Evolutionary conservation across 1,140 invertebrate genomes (phyloP).

Genomic region (Neodiprion virginianus): DNA sequence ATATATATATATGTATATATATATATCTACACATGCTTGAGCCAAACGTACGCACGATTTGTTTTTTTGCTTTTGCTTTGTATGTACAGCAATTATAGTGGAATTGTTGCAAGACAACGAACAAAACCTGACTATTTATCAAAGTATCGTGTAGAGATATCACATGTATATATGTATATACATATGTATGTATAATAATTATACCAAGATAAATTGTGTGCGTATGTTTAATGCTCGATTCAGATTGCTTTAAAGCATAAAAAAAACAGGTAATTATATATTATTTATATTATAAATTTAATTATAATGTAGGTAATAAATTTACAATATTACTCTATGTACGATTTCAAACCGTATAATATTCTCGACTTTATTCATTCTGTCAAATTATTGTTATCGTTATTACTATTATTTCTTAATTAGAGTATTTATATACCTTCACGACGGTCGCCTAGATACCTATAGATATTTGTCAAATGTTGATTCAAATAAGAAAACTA

Average conservation of each 20-base stretch:
- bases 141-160: neutral
- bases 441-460: neutral
- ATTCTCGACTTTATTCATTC: neutral
- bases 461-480: neutral
- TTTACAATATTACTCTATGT: constrained; percentile 8
- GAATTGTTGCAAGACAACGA: neutral
- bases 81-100: neutral
- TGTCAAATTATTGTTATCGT: neutral
- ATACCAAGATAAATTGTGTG: neutral
- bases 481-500: too few relatives aligned
- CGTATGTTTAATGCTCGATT: neutral
- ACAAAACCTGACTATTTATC: neutral
- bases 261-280: neutral
- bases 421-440: neutral
- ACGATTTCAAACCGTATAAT: neutral
- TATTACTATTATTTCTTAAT: too few relatives aligned
- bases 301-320: neutral
- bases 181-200: neutral
- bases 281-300: neutral
- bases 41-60: constrained; percentile 13
- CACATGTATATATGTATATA: neutral
- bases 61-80: neutral
- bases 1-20: too few relatives aligned
- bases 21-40: constrained; percentile 21
- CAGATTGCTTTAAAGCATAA: neutral